phyloP scores from a whole-genome alignment of 2,888 invertebrate genomes.

The Plebejus anna region DNA sequence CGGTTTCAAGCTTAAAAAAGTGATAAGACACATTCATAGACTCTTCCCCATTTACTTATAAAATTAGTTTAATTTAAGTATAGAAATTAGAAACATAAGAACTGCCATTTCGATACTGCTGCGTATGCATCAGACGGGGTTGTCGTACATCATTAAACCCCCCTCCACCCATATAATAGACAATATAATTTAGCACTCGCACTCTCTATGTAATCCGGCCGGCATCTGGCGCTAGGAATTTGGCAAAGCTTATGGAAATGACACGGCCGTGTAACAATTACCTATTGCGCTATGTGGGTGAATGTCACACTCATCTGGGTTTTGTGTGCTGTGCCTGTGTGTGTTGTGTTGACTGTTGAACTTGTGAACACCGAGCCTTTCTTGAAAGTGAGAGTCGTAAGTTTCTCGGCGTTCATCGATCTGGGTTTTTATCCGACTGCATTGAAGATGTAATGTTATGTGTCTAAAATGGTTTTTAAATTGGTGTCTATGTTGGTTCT shows the following conservation, averaged over 20 bases:
- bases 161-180: not conserved
- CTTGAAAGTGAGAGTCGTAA: constrained; percentile 73
- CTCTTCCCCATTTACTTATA: too few species aligned
- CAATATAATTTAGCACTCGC: constrained; percentile 13
- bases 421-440: constrained; percentile 35
- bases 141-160: not conserved
- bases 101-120: too few species aligned
- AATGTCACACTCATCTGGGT: constrained; percentile 56
- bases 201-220: constrained; percentile 5
- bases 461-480: not conserved
- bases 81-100: too few species aligned
- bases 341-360: constrained; percentile 41
- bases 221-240: constrained; percentile 19
- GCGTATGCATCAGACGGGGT: too few species aligned
- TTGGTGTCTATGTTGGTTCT: too few species aligned
- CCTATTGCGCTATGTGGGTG: constrained; percentile 39
- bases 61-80: too few species aligned
- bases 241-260: constrained; percentile 26
- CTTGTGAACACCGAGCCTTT: constrained; percentile 58
- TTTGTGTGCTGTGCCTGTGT: constrained; percentile 51
- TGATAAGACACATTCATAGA: too few species aligned
- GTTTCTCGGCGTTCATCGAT: constrained; percentile 60
- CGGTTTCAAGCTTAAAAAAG: too few species aligned
- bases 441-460: not conserved
- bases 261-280: constrained; percentile 30